Evolutionary conservation across 2,888 invertebrate genomes (phyloP).

Genomic region (Latheticus oryzae): DNA sequence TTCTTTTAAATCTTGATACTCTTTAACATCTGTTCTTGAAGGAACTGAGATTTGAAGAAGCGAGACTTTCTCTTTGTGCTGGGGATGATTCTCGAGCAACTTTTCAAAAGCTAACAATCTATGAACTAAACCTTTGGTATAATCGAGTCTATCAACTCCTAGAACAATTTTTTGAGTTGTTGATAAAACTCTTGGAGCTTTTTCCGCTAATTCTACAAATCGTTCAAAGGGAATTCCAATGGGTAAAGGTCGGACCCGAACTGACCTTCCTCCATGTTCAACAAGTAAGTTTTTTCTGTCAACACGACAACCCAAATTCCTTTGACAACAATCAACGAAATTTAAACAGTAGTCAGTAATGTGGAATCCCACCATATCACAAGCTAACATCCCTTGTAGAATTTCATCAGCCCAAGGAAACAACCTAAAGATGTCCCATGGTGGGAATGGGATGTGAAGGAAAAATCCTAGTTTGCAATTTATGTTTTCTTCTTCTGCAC

Average conservation of each 20-base stretch:
- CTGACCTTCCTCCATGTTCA: slow-evolving; percentile 88
- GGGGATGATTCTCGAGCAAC: slow-evolving; percentile 84
- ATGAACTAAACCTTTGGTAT: slow-evolving; percentile 90
- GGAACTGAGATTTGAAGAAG: slow-evolving; percentile 89
- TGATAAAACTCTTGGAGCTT: slow-evolving; percentile 72
- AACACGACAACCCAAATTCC: slow-evolving; percentile 87
- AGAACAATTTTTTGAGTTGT: slow-evolving; percentile 84
- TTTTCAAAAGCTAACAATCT: slow-evolving; percentile 86
- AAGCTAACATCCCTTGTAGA: slow-evolving; percentile 89
- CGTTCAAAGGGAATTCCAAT: slow-evolving; percentile 91
- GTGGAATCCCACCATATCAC: slow-evolving; percentile 94
- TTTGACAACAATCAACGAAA: slow-evolving; percentile 91
- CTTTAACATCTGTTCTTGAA: slow-evolving; percentile 89
- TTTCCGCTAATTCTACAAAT: slow-evolving; percentile 84
- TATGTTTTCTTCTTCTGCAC: slow-evolving; percentile 81
- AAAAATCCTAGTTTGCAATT: slow-evolving; percentile 90
- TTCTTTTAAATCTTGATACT: slow-evolving; percentile 89
- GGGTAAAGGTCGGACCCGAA: slow-evolving; percentile 84
- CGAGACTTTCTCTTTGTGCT: slow-evolving; percentile 86
- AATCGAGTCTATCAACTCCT: slow-evolving; percentile 90
- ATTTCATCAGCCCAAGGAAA: slow-evolving; percentile 96
- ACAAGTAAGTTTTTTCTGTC: slow-evolving; percentile 88
- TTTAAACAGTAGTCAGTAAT: slow-evolving; percentile 91
- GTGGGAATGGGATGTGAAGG: slow-evolving; percentile 94
- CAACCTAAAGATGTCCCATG: slow-evolving; percentile 92